A percentile compares a stretch with the other conserved stretches of the same genome.
phyloP scores from a whole-genome alignment of 2,797 vertebrate genomes.

The Lemur catta region DNA sequence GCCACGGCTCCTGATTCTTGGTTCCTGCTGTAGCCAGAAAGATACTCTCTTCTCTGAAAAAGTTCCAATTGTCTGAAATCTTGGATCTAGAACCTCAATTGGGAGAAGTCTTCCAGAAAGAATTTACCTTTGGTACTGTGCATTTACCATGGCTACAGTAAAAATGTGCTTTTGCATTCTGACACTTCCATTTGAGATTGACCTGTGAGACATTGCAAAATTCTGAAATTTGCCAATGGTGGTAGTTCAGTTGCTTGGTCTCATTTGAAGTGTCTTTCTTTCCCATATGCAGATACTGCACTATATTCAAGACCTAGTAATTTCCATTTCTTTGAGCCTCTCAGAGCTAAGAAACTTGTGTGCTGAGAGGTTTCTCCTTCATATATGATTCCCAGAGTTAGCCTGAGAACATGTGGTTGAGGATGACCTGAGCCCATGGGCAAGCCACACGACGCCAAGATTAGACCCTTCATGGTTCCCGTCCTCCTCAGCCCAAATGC shows the following conservation, averaged over 20 bases:
- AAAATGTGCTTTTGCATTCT: background rate
- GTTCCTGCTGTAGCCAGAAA: background rate
- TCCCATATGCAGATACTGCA: background rate
- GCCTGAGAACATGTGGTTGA: background rate
- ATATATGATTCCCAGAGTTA: background rate
- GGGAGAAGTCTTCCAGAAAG: background rate
- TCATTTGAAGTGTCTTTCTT: background rate
- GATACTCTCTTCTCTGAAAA: background rate
- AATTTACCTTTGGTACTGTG: background rate
- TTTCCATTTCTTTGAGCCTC: background rate
- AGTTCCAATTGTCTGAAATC: background rate
- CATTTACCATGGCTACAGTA: background rate
- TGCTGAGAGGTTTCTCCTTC: background rate
- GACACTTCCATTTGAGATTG: background rate
- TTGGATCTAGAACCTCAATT: background rate
- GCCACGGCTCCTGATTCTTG: background rate
- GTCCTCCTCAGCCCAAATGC: background rate
- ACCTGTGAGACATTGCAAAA: background rate
- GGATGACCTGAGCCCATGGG: background rate
- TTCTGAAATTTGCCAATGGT: background rate
- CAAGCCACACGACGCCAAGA: background rate
- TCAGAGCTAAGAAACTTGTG: background rate
- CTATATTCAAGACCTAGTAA: background rate
- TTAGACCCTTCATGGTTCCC: background rate
- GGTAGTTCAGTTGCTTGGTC: background rate